Conservation (phyloP, 2,888 invertebrate genomes). For the Amiota communis region DNA sequence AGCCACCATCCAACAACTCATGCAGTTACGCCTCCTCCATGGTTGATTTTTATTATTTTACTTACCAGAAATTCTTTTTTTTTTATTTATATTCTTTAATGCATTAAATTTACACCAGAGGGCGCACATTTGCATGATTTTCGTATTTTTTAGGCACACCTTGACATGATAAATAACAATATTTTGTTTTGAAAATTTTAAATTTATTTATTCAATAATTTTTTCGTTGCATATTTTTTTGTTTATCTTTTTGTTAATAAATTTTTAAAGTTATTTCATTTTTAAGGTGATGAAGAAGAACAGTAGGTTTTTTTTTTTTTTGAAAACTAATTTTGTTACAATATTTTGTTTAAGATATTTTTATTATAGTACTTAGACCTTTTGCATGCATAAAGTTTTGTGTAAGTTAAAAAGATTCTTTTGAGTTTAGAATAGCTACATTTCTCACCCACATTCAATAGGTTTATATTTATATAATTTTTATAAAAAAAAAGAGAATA, state of each 20-base stretch:
- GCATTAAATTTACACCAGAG: conserved; percentile 54
- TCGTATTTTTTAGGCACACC: conserved; percentile 47
- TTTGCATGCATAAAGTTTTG: conserved; percentile 18
- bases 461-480: no score
- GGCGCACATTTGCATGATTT: conserved; percentile 60
- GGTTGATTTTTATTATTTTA: conserved; percentile 17
- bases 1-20: conserved; percentile 44
- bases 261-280: conserved; percentile 47
- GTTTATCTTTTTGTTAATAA: conserved; percentile 28
- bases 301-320: conserved; percentile 36
- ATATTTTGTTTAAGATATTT: no score
- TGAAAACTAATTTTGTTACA: conserved; percentile 33
- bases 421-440: no score
- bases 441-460: no score
- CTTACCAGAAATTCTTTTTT: not conserved
- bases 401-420: conserved; percentile 28
- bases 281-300: conserved; percentile 17
- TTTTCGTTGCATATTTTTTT: conserved; percentile 9
- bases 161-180: not conserved
- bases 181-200: not conserved
- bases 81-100: conserved; percentile 8
- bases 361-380: no score
- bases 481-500: no score
- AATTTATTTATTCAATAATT: conserved; percentile 23
- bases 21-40: conserved; percentile 8